Conservation (phyloP, 2,113 vertebrate species). For the Chaetorhynchus papuensis region DNA sequence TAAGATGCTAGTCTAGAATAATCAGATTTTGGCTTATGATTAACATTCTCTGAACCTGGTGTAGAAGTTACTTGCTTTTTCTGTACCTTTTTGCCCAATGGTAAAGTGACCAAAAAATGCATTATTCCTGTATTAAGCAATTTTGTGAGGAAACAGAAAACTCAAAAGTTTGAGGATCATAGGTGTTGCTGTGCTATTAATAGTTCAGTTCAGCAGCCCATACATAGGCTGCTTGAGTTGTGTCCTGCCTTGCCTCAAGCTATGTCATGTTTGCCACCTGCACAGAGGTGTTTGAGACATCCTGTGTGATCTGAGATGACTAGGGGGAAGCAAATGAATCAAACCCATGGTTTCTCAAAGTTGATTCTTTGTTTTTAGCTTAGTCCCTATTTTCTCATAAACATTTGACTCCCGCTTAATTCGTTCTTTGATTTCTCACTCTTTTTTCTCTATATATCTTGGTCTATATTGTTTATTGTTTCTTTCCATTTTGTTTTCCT, state of each 20-base stretch:
- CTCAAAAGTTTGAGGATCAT: background rate
- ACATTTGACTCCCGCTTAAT: background rate
- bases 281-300: background rate
- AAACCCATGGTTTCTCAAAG: background rate
- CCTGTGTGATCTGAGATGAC: background rate
- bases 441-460: background rate
- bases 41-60: background rate
- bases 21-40: background rate
- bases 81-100: background rate
- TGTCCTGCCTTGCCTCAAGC: background rate
- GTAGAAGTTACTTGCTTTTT: background rate
- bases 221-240: background rate
- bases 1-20: background rate
- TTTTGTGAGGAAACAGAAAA: background rate
- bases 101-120: background rate
- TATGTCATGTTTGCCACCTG: background rate
- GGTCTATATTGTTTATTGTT: background rate
- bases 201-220: background rate
- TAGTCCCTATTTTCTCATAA: background rate
- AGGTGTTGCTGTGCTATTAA: background rate
- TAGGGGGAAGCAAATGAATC: background rate
- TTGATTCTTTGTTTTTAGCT: background rate
- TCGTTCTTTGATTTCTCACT: background rate
- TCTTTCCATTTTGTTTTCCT: background rate
- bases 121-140: background rate